Base-by-base conservation (phyloP, 1,140 invertebrate genomes). In the Platyscapa corneri region DNA sequence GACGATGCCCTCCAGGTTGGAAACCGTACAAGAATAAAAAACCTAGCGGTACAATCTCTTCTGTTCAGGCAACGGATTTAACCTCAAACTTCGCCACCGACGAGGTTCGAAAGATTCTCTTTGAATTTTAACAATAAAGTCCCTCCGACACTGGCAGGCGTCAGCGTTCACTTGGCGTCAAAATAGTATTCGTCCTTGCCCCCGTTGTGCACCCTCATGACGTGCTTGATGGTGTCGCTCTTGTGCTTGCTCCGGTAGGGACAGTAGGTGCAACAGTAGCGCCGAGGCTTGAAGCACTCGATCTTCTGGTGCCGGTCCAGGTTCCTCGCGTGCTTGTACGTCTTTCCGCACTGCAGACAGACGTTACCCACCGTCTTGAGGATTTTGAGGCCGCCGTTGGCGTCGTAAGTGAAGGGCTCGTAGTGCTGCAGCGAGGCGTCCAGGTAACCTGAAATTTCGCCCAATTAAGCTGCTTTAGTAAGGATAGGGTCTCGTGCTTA, bases 261-360 rank as follows among this genome's bases (percentile, higher is more conserved):
- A 80, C 95, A 95, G 86, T 94, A 92, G 34, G 91, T 92, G 89
- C 95, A 95, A 85, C 94, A 91, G 84, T 94, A 94, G n/a, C 94
- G 92, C 0, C 94, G 94, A 23, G 89, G 88, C 34, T 90, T 84
- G 18, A 87, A 84, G 64, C 89, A 89, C 49, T 90, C 87, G 76
- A 88, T 86, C 84, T 89, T 89, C 27, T 87, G 70, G 30, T 89
- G 89, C n/a, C 87, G 87, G 16, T 83, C 37, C 79, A 89, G 86
- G 82, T 89, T 89, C 7, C 85, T 86, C 34, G 76, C 80, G 30
- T 86, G 86, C 0, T 88, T 90, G 85, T 93, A 93, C 20, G 86
- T 83, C 39, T 92, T 91, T n/a, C 90, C 91, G 83, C 93, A 94
- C 32, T 60, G 67, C 3, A 32, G 27, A 56, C 79, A 82, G 0